Evolutionary conservation across 2,113 vertebrate genomes (phyloP).

Genomic region (Girardinichthys multiradiatus): DNA sequence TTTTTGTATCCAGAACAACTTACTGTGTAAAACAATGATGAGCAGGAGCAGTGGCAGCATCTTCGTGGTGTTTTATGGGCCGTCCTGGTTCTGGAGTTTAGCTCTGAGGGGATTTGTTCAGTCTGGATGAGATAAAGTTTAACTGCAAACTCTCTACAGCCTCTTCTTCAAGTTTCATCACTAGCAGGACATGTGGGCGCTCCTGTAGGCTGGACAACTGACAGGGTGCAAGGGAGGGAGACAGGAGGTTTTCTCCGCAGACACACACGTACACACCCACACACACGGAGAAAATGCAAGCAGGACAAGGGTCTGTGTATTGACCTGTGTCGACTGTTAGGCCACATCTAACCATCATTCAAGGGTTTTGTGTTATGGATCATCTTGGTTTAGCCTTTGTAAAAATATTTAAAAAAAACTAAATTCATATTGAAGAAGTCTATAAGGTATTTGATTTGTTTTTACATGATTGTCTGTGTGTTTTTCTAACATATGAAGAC

Average conservation of each 20-base stretch:
- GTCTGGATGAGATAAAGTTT: conserved; percentile 12
- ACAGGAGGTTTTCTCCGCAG: neutral
- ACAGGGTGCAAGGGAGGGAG: conserved; percentile 5
- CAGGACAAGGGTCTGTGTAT: neutral
- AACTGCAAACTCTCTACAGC: conserved; percentile 38
- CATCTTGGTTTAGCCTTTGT: neutral
- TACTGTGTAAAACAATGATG: conserved; percentile 61
- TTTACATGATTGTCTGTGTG: neutral
- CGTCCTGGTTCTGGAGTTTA: neutral
- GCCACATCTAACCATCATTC: no score
- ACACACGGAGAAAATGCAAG: neutral
- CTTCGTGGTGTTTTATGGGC: conserved; percentile 28
- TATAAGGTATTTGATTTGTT: neutral
- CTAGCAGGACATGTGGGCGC: conserved; percentile 10
- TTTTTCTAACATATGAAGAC: neutral
- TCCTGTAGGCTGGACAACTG: conserved; percentile 31
- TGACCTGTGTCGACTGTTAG: neutral
- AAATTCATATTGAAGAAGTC: neutral
- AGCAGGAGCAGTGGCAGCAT: conserved; percentile 57
- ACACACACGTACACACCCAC: neutral
- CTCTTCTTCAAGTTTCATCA: conserved; percentile 32
- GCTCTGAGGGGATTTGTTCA: conserved; percentile 1
- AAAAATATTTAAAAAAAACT: neutral
- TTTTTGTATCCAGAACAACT: conserved; percentile 32
- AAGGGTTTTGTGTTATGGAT: neutral